phyloP scores from a whole-genome alignment of 2,797 vertebrate species.

The Nyctibius grandis region DNA sequence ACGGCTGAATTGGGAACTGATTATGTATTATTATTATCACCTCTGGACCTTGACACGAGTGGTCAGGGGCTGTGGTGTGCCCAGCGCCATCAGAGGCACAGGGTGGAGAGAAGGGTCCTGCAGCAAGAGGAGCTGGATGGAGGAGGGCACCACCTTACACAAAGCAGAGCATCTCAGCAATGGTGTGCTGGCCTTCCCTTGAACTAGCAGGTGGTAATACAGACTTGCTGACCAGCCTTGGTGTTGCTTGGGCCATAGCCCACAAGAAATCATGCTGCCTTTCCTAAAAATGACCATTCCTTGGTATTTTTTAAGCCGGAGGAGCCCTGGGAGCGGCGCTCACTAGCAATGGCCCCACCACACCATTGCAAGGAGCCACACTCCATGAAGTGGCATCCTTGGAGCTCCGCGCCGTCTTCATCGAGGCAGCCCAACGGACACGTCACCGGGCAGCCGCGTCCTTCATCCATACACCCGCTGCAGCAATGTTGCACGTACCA shows the following conservation, averaged over 20 bases:
- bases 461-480: neutral
- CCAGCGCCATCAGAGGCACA: neutral
- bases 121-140: neutral
- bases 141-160: neutral
- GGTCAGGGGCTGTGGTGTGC: neutral
- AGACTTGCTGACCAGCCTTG: neutral
- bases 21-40: neutral
- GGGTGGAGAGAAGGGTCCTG: neutral
- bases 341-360: neutral
- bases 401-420: accelerated
- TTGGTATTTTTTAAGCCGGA: neutral
- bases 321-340: accelerated
- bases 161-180: neutral
- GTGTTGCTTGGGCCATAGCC: neutral
- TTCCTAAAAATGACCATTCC: neutral
- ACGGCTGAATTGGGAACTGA: neutral
- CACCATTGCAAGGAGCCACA: neutral
- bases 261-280: neutral
- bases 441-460: accelerated
- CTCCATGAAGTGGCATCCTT: accelerated
- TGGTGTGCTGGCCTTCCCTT: neutral
- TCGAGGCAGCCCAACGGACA: neutral
- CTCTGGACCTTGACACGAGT: neutral
- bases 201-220: neutral
- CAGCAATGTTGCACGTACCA: neutral